Base-by-base conservation (phyloP, 1,140 invertebrate species). In the Penaeus vannamei region DNA sequence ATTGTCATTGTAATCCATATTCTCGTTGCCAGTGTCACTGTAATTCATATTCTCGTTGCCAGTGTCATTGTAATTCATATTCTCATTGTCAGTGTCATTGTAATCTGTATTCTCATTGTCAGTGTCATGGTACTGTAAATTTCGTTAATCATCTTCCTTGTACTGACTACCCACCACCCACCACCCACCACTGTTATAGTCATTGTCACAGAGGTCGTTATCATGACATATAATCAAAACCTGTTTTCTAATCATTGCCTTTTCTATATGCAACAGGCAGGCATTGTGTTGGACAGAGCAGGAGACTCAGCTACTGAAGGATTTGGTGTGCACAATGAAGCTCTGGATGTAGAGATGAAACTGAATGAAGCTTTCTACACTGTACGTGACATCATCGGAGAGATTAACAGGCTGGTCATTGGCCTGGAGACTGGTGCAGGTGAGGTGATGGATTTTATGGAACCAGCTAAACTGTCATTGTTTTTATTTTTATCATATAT, bases 381-480 rank as follows among this genome's bases (percentile, higher is more conserved):
- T 81, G 92, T 92, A 20, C 83, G 91, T 46, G 89, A 93, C 0
- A 95, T 95, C 0, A 95, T 97, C 7, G 92, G 93, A 0, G 95
- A 96, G 79, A 95, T 97, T 0, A 93, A 95, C 20, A 94, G 94
- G 7, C 92, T 97, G 7, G 95, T 95, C 1, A 94, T 94, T 42
- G 95, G 95, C 76, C 93, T 96, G 0, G 95, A 96, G 88, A 95
- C 95, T 1, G 95, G 95, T 42, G 93, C 94, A 66, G 95, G 95
- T 92, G 92, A 91, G 91, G 90, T 76, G 66, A 32, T 26, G 32
- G 19, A 32, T 26, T 66, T 66, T 66, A 66, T 26, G 36, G 36
- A 7, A 42, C 36, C 36, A 42, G 36, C 36, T 42, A 42, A 42
- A 42, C 0, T 42, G 36, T 42, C 8, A 42, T n/a, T n/a, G n/a